Evolutionary conservation across 2,113 vertebrate genomes (phyloP).

Genomic region (Emydura subglobosa): DNA sequence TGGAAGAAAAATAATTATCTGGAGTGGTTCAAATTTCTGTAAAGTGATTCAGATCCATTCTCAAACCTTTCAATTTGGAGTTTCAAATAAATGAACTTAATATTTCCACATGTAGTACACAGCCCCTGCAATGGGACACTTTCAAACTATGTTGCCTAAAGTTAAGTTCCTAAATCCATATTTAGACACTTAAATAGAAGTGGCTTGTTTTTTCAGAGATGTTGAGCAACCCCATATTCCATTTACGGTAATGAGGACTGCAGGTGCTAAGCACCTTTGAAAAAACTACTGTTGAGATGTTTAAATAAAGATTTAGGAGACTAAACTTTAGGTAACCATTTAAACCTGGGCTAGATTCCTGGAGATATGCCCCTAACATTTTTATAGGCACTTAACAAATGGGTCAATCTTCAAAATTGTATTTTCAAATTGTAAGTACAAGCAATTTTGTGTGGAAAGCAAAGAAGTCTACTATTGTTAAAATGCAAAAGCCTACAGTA

Average conservation of each 20-base stretch:
- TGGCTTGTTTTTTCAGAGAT: background rate
- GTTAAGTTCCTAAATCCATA: background rate
- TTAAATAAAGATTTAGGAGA: background rate
- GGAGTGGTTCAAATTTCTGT: background rate
- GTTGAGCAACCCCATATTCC: background rate
- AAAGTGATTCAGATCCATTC: background rate
- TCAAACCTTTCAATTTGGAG: background rate
- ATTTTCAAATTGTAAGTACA: background rate
- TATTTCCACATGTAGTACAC: background rate
- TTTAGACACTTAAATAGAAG: background rate
- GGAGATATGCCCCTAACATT: background rate
- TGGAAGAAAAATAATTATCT: background rate
- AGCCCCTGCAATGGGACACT: background rate
- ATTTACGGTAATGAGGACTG: background rate
- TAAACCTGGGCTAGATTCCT: too few relatives aligned
- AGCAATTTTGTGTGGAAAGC: background rate
- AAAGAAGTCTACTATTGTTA: background rate
- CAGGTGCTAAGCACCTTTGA: background rate
- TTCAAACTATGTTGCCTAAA: background rate
- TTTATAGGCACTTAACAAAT: background rate
- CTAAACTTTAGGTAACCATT: too few relatives aligned
- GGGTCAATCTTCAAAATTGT: background rate
- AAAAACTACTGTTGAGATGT: background rate
- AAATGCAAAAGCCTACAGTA: background rate
- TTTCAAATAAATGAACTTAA: background rate